Evolutionary conservation across 2,797 vertebrate species (phyloP).

Genomic region (Aphelocoma californica): DNA sequence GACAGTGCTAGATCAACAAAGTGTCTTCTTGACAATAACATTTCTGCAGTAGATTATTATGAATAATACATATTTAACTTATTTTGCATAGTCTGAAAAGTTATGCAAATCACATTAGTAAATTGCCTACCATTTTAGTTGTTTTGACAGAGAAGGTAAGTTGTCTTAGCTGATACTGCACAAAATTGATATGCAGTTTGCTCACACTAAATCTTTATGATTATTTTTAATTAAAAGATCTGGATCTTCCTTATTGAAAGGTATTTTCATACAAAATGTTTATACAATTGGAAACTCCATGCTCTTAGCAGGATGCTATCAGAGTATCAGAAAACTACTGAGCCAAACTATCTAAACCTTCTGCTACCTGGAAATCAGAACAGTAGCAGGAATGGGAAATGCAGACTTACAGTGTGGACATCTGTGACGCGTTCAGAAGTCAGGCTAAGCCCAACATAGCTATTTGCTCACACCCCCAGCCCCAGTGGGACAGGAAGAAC

Average conservation of each 20-base stretch:
- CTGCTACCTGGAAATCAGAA: neutral
- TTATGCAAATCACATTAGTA: slow-evolving; percentile 65
- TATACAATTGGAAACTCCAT: neutral
- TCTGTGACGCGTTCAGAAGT: neutral
- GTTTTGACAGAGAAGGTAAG: slow-evolving; percentile 68
- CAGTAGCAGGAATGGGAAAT: neutral
- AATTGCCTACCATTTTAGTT: slow-evolving; percentile 62
- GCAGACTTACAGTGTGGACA: neutral
- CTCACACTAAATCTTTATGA: neutral
- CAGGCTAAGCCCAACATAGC: neutral
- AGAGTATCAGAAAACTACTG: neutral
- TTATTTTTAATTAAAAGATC: slow-evolving; percentile 15
- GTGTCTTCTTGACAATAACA: slow-evolving; percentile 35
- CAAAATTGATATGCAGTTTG: slow-evolving; percentile 19
- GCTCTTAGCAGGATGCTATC: neutral
- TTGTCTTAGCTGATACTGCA: slow-evolving; percentile 43
- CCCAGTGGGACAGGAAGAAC: neutral
- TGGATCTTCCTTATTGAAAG: slow-evolving; percentile 27
- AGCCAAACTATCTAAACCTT: neutral
- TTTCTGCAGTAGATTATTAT: slow-evolving; percentile 48
- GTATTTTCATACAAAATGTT: neutral
- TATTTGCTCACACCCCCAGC: neutral
- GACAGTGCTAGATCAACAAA: slow-evolving; percentile 46
- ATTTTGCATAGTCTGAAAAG: slow-evolving; percentile 63
- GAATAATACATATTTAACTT: slow-evolving; percentile 68